Evolutionary conservation across 2,888 invertebrate genomes (phyloP).

Genomic region (Prionchulus punctatus): DNA sequence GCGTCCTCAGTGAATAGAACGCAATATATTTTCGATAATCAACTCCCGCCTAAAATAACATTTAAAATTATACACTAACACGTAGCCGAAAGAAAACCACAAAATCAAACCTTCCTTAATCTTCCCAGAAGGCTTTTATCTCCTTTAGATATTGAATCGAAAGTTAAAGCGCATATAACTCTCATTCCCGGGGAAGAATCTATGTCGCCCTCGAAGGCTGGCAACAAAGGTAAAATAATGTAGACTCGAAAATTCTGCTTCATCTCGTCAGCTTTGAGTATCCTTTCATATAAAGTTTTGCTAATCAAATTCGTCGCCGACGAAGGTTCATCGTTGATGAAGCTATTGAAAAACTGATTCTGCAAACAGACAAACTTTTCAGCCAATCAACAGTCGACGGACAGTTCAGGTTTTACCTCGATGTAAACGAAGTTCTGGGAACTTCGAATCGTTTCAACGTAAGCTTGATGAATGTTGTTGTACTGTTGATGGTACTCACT

Average conservation of each 20-base stretch:
- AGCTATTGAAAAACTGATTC: slow-evolving; percentile 42
- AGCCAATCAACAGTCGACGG: too few relatives aligned
- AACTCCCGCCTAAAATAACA: slow-evolving; percentile 18
- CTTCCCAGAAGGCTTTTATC: slow-evolving; percentile 68
- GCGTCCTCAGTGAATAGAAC: slow-evolving; percentile 37
- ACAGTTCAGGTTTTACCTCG: too few relatives aligned
- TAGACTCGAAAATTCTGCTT: slow-evolving; percentile 29
- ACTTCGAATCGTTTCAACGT: slow-evolving; percentile 71
- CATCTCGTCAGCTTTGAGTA: too few relatives aligned
- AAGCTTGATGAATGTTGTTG: slow-evolving; percentile 52
- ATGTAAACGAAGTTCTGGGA: slow-evolving; percentile 90
- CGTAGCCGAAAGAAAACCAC: too few relatives aligned
- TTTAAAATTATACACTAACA: neutral
- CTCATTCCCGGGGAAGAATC: too few relatives aligned
- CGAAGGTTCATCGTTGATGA: slow-evolving; percentile 29
- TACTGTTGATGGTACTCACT: too few relatives aligned
- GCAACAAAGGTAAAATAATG: slow-evolving; percentile 28
- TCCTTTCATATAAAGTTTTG: too few relatives aligned
- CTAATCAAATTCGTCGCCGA: too few relatives aligned
- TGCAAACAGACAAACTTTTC: too few relatives aligned
- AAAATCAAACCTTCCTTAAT: too few relatives aligned
- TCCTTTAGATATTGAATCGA: slow-evolving; percentile 76
- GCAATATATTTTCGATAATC: slow-evolving; percentile 39
- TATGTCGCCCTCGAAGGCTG: slow-evolving; percentile 48
- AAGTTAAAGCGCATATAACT: too few relatives aligned